These are phyloP conservation scores for Patiria pectinifera DNA, from an alignment of 53 echinoderm and acorn worm genomes.

Conservation along the genomic window DNA sequence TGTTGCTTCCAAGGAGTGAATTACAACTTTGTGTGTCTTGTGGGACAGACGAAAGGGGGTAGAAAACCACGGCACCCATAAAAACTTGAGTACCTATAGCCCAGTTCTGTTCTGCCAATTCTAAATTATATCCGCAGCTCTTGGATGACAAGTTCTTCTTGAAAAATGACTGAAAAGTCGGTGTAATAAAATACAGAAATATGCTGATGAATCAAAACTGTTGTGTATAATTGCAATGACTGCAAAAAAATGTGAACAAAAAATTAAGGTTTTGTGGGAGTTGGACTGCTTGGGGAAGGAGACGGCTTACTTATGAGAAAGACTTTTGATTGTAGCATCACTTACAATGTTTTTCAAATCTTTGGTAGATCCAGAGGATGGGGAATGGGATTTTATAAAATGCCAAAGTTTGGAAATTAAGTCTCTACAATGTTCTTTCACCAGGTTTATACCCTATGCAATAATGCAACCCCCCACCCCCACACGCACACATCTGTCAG, in stretches of 20 bases:
- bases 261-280: too few species aligned
- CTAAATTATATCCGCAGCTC: neutral
- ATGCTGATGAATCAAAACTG: slow-evolving; percentile 1
- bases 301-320: too few species aligned
- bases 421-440: too few species aligned
- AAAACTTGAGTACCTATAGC: neutral
- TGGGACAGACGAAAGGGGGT: neutral
- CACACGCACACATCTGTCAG: too few species aligned
- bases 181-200: neutral
- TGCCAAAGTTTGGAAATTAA: too few species aligned
- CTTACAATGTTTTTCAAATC: neutral
- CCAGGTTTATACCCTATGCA: too few species aligned
- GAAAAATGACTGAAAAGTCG: neutral
- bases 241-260: too few species aligned
- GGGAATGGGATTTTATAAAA: too few species aligned
- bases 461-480: too few species aligned
- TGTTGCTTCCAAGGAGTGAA: slow-evolving; percentile 39
- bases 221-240: neutral
- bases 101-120: neutral
- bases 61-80: neutral
- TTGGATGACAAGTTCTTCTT: neutral
- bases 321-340: too few species aligned
- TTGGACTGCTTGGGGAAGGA: too few species aligned
- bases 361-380: neutral
- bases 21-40: slow-evolving; percentile 9